phyloP scores from a whole-genome alignment of 2,113 vertebrate species.

The Percopsis transmontana region DNA sequence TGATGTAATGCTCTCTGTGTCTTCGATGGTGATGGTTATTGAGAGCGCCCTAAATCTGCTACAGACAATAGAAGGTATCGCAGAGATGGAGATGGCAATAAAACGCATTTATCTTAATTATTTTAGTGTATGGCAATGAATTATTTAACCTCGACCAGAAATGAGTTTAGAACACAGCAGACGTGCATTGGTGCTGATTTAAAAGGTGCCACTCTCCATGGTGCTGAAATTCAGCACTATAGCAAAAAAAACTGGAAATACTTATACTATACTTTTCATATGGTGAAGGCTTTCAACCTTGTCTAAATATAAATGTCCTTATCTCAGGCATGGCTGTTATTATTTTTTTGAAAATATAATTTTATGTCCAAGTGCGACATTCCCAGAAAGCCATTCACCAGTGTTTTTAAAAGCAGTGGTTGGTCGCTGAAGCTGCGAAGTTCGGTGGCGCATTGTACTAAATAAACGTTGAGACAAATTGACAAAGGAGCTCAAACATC shows the following conservation, averaged over 20 bases:
- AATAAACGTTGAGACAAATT: no score
- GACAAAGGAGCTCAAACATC: no score
- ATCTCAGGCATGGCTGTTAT: no score
- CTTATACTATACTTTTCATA: neutral
- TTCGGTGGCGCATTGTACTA: no score
- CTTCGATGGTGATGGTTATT: constrained; percentile 38
- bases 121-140: constrained; percentile 36
- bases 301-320: no score
- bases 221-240: constrained; percentile 28
- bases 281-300: neutral
- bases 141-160: constrained; percentile 45
- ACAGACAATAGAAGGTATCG: constrained; percentile 15
- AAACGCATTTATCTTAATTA: constrained; percentile 53
- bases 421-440: no score
- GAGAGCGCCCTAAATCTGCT: constrained; percentile 17
- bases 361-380: no score
- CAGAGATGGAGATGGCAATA: constrained; percentile 23
- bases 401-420: no score
- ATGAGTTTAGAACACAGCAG: constrained; percentile 47
- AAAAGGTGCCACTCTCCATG: constrained; percentile 41
- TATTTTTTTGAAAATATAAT: no score
- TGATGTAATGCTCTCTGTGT: constrained; percentile 49
- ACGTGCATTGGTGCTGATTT: constrained; percentile 41
- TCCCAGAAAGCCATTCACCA: no score
- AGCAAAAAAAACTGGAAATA: constrained; percentile 9